phyloP scores from a whole-genome alignment of 2,888 invertebrate genomes.

The Drosophila quinaria region DNA sequence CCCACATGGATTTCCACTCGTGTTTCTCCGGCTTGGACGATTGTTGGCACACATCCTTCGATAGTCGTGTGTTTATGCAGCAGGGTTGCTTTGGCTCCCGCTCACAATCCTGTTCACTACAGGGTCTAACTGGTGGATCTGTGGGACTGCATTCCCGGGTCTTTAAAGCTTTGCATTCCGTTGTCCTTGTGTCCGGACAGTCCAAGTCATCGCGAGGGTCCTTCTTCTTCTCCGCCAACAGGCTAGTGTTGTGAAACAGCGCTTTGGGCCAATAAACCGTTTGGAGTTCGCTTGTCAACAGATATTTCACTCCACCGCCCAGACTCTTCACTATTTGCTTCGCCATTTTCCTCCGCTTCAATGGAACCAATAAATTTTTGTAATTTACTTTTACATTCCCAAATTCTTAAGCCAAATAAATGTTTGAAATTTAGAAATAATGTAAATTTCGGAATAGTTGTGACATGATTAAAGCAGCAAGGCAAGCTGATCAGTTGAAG shows the following conservation, averaged over 20 bases:
- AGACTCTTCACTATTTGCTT: conserved; percentile 20
- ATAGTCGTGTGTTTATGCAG: not conserved
- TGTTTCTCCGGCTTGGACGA: conserved; percentile 1
- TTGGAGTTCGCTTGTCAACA: not conserved
- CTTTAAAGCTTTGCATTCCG: not conserved
- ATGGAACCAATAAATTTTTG: conserved; percentile 10
- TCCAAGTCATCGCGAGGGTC: rapidly evolving
- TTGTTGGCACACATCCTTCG: not conserved
- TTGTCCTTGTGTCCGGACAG: not conserved
- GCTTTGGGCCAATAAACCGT: not conserved
- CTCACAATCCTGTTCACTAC: conserved; percentile 23
- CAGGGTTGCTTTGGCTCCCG: not conserved
- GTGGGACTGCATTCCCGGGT: conserved; percentile 21
- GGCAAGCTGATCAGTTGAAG: not conserved
- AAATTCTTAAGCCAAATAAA: not conserved
- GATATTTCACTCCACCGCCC: not conserved
- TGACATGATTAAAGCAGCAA: not conserved
- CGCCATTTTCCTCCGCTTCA: not conserved
- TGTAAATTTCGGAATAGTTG: not conserved
- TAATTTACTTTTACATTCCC: conserved; percentile 10
- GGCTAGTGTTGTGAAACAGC: not conserved
- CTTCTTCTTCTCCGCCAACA: not conserved
- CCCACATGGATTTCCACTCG: conserved; percentile 52
- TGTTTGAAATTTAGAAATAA: not conserved
- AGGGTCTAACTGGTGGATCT: conserved; percentile 21